Evolutionary conservation across 2,888 invertebrate species (phyloP), one percentile per base, ranked within the genome.

Genomic region (Apotomis betuletana): DNA sequence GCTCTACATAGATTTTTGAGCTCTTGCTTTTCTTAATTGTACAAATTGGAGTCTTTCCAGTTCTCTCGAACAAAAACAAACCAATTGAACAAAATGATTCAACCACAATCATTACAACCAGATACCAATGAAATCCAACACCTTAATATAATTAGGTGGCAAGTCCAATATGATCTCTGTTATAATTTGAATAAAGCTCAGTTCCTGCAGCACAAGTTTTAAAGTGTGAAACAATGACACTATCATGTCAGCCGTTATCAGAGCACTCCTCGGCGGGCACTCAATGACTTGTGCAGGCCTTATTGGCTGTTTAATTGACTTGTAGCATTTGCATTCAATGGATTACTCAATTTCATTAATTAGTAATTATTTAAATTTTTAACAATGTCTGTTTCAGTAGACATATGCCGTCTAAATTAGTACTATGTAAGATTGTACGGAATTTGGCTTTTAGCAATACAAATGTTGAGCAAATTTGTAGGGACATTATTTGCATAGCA

Each of bases 251-350:
- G 58, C 46, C 12, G 49, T 58, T 70, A 70, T 70, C 70, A 54
- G 59, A 52, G 64, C 69, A 64, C 10, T 64, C 54, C 36, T 64
- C 36, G n/a, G 38, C 44, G 46, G 54, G 36, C 54, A 60, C 64
- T 63, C 10, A 5, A 46, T 59, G 70, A 59, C 52, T 59, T 59
- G 59, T 65, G 52, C n/a, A 6, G 46, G 54, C 54, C 3, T 70
- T 59, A 70, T 70, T 70, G 59, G 52, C 10, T 15, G 41, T 6
- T 60, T 59, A 64, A 64, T 60, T 65, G 52, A 36, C 54, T 70
- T 38, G 49, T 55, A 46, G 38, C 68, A 58, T 70, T 64, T 65
- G 65, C 64, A 70, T 70, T 65, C 54, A 70, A 70, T 70, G 60
- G 64, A 70, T 60, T 54, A 41, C 38, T 49, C 60, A 44, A 60